A percentile compares a stretch with the other conserved stretches of the same genome.
Conservation (phyloP, 1,140 invertebrate species). For the Ceratina japonica region DNA sequence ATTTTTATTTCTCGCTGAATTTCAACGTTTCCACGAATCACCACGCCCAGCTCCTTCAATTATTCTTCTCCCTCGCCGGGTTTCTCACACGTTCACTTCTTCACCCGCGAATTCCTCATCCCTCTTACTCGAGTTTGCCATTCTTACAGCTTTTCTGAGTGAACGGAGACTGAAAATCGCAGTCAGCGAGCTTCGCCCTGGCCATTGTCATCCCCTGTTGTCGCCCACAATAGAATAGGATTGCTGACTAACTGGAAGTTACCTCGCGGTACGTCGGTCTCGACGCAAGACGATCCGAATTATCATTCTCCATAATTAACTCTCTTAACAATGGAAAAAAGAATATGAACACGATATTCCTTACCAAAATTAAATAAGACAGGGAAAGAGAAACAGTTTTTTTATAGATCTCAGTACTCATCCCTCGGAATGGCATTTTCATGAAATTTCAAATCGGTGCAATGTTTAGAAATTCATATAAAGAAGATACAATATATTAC, state of each 20-base stretch:
- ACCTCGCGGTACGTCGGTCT: slow-evolving; percentile 19
- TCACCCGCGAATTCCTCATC: neutral
- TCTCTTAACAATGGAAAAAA: neutral
- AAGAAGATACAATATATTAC: too few species aligned
- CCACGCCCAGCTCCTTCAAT: slow-evolving; percentile 53
- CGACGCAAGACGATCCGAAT: slow-evolving; percentile 17
- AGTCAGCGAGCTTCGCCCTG: slow-evolving; percentile 34
- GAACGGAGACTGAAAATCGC: slow-evolving; percentile 26
- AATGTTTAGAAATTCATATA: too few species aligned
- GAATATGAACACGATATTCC: neutral
- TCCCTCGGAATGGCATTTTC: too few species aligned
- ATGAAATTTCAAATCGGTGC: too few species aligned
- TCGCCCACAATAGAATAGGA: slow-evolving; percentile 35
- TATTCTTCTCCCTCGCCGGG: slow-evolving; percentile 43
- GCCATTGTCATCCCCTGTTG: slow-evolving; percentile 21
- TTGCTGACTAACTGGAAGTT: slow-evolving; percentile 34
- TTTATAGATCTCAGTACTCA: too few species aligned
- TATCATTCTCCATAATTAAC: slow-evolving; percentile 25
- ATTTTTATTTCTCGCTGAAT: slow-evolving; percentile 20
- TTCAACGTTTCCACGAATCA: slow-evolving; percentile 44
- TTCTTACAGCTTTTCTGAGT: slow-evolving; percentile 28
- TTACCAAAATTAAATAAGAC: too few species aligned
- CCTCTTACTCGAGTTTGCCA: slow-evolving; percentile 38
- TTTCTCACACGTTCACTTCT: slow-evolving; percentile 19
- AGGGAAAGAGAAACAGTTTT: too few species aligned